A percentile compares a stretch with the other conserved stretches of the same genome.
These are phyloP conservation scores for Drosophila pseudoananassae DNA, from an alignment of 1,140 invertebrate genomes.

Conservation along the genomic window DNA sequence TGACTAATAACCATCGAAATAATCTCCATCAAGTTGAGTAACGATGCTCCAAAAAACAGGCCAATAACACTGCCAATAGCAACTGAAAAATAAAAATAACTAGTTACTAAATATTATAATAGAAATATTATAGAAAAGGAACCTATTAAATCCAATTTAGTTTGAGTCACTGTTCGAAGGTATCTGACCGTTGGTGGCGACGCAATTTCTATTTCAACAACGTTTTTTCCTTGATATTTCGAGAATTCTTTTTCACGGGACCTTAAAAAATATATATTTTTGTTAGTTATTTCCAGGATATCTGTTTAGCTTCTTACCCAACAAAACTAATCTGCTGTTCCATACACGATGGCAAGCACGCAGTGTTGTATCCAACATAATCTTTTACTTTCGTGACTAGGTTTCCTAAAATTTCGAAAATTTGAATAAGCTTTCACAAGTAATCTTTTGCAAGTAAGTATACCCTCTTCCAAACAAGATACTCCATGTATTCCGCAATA, in stretches of 20 bases:
- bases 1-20: constrained; percentile 19
- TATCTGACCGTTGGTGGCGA: constrained; percentile 52
- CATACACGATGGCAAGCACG: constrained; percentile 57
- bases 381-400: constrained; percentile 42
- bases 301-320: constrained; percentile 34
- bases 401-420: constrained; percentile 22
- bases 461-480: constrained; percentile 46
- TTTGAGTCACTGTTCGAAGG: constrained; percentile 54
- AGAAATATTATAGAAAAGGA: background rate
- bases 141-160: constrained; percentile 61
- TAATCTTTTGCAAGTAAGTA: background rate
- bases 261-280: background rate
- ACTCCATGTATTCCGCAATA: constrained; percentile 46
- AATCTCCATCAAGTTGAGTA: constrained; percentile 60
- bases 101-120: background rate
- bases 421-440: background rate
- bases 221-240: background rate
- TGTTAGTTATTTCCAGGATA: background rate
- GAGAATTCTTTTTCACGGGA: background rate
- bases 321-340: constrained; percentile 62
- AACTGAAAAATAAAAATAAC: constrained; percentile 28
- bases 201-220: constrained; percentile 58
- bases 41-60: constrained; percentile 54
- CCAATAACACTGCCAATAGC: constrained; percentile 63
- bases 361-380: constrained; percentile 34